phyloP scores from a whole-genome alignment of 2,797 vertebrate genomes.

The Leucoraja ocellata region DNA sequence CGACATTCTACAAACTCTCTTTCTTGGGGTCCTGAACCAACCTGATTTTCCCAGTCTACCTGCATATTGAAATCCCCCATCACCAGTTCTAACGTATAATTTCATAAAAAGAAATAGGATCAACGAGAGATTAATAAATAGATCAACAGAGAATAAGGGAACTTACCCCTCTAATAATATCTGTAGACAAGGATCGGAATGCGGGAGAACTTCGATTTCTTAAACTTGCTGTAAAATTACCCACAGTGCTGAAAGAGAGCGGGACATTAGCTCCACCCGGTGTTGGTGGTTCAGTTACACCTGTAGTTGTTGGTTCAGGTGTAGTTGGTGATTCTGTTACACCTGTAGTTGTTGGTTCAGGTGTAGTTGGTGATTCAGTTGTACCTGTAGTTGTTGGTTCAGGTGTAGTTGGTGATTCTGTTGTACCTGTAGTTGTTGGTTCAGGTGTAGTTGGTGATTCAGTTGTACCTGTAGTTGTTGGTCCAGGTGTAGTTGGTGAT shows the following conservation, averaged over 20 bases:
- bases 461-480: too few relatives aligned
- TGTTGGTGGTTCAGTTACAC: not conserved
- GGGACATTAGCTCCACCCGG: too few relatives aligned
- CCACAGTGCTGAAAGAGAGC: not conserved
- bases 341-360: not conserved
- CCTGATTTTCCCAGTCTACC: too few relatives aligned
- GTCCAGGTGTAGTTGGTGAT: not conserved
- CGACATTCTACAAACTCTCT: too few relatives aligned
- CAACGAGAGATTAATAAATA: not conserved
- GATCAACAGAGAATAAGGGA: not conserved
- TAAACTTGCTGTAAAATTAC: fast-evolving
- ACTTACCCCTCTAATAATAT: not conserved
- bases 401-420: not conserved
- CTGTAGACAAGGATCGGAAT: not conserved
- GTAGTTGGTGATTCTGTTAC: not conserved
- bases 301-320: not conserved
- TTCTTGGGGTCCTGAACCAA: too few relatives aligned
- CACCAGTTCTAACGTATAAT: too few relatives aligned
- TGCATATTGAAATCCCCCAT: too few relatives aligned
- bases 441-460: not conserved
- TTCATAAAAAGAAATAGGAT: too few relatives aligned
- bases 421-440: not conserved
- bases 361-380: not conserved
- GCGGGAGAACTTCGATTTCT: fast-evolving
- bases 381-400: not conserved